Percentiles rank a stretch among this genome's conserved stretches.
Conservation (phyloP, 2,888 invertebrate genomes). For the Flexamia atlantica region DNA sequence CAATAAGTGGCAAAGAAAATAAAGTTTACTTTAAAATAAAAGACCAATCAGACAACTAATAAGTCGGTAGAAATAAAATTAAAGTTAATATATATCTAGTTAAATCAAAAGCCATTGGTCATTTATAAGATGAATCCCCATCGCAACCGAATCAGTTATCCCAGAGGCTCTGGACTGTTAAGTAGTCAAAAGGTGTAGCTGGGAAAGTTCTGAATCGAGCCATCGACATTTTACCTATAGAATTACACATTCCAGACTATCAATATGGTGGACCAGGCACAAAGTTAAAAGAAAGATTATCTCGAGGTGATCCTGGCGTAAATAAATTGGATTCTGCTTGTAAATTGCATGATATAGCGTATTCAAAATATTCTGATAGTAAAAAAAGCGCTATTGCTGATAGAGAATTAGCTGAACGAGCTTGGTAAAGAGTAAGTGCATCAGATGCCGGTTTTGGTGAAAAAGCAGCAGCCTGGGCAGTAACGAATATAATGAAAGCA, state of each 20-base stretch:
- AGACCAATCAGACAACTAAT: neutral
- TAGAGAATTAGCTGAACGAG: neutral
- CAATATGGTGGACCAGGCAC: constrained; percentile 20
- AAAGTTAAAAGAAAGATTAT: neutral
- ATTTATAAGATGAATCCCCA: neutral
- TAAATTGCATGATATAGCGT: constrained; percentile 25
- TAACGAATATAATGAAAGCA: constrained; percentile 39
- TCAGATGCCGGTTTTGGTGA: constrained; percentile 8
- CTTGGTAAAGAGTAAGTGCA: constrained; percentile 6
- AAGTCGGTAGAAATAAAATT: neutral
- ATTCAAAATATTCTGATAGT: constrained; percentile 19
- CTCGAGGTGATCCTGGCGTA: constrained; percentile 27
- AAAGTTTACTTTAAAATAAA: neutral
- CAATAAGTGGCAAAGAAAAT: too few relatives aligned
- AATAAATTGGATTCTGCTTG: constrained; percentile 7
- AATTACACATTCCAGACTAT: constrained; percentile 22
- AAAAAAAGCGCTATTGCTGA: constrained; percentile 25
- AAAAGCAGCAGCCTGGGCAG: constrained; percentile 21
- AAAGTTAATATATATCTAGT: neutral
- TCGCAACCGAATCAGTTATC: neutral
- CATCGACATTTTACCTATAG: constrained; percentile 23
- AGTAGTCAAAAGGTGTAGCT: neutral
- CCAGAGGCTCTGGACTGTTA: neutral
- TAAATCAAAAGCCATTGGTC: neutral
- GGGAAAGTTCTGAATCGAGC: neutral